Conservation (phyloP, 2,888 invertebrate species). For the Nezara viridula region DNA sequence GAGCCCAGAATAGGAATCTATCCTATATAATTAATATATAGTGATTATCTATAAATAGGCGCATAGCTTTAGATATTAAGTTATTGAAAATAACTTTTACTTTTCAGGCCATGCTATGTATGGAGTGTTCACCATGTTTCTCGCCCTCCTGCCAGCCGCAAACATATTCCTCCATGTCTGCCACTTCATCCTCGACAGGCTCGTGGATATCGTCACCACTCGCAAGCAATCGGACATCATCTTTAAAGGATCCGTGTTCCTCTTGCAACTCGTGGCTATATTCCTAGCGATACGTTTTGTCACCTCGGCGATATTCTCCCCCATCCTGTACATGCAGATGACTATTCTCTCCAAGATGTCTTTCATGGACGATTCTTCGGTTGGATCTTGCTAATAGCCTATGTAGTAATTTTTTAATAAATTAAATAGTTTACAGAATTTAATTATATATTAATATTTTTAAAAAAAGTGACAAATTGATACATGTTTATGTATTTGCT, state of each 20-base stretch:
- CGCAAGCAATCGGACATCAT: conserved; percentile 60
- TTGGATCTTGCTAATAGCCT: conserved; percentile 9
- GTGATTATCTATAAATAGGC: no score
- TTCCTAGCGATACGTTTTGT: conserved; percentile 62
- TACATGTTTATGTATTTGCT: no score
- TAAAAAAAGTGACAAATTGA: no score
- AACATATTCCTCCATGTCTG: conserved; percentile 63
- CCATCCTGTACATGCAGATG: conserved; percentile 63
- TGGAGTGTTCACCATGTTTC: conserved; percentile 64
- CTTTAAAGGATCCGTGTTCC: conserved; percentile 61
- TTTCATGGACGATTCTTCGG: conserved; percentile 61
- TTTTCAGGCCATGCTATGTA: conserved; percentile 63
- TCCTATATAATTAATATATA: no score
- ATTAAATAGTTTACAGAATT: background rate
- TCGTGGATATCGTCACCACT: conserved; percentile 62
- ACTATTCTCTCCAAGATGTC: conserved; percentile 63
- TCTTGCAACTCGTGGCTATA: conserved; percentile 60
- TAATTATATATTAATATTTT: background rate
- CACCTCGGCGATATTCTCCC: conserved; percentile 61
- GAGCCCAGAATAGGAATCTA: no score
- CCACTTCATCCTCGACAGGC: conserved; percentile 62
- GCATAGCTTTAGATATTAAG: no score
- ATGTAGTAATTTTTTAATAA: background rate
- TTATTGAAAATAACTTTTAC: no score
- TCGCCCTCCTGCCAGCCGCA: conserved; percentile 62